A percentile compares a stretch with the other conserved stretches of the same genome.
Evolutionary conservation across 2,113 vertebrate species (phyloP).

Genomic region (Sula dactylatra): DNA sequence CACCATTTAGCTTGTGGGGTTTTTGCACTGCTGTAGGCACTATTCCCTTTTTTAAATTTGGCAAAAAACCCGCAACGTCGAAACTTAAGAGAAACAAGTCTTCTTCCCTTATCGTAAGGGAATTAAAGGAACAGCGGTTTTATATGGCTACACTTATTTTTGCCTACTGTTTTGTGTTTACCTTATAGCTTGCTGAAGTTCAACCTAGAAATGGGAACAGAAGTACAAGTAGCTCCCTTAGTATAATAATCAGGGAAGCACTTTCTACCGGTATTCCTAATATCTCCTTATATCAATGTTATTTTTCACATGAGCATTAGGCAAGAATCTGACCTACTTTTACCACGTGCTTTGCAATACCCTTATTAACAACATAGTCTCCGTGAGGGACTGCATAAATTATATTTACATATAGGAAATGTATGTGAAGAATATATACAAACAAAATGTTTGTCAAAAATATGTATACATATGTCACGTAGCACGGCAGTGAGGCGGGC

Average conservation of each 20-base stretch:
- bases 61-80: neutral
- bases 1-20: neutral
- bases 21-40: neutral
- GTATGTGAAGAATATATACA: too few species aligned
- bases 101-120: neutral
- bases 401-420: too few species aligned
- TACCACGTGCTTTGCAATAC: neutral
- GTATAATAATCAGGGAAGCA: neutral
- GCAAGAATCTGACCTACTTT: neutral
- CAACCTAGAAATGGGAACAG: neutral
- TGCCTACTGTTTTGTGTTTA: too few species aligned
- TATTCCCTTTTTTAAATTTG: neutral
- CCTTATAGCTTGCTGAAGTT: neutral
- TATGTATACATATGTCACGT: too few species aligned
- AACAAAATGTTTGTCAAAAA: too few species aligned
- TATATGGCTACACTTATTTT: neutral
- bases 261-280: neutral
- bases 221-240: neutral
- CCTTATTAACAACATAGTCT: neutral
- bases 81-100: neutral
- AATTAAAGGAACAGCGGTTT: neutral
- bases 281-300: too few species aligned
- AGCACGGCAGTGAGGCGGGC: rapidly evolving
- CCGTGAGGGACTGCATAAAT: neutral
- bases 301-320: neutral